Conservation (phyloP, 2,888 invertebrate species). For the Andrena haemorrhoa region DNA sequence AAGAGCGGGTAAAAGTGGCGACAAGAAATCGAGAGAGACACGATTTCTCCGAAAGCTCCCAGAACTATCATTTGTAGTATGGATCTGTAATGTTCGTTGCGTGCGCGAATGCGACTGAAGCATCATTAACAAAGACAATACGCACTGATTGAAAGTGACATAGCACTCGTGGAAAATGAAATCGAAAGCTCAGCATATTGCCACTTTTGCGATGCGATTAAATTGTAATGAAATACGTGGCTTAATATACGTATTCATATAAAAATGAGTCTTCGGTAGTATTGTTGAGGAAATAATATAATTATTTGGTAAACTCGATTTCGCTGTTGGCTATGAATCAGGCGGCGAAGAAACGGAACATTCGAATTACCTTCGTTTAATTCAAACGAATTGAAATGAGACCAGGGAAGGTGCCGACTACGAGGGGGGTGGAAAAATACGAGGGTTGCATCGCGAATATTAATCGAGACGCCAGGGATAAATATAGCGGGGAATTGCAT, state of each 20-base stretch:
- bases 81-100: not conserved
- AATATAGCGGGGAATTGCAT: conserved; percentile 25
- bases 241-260: too few species aligned
- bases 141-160: not conserved
- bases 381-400: conserved; percentile 45
- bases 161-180: not conserved
- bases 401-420: not conserved
- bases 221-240: not conserved
- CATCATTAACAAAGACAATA: too few species aligned
- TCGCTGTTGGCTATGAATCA: not conserved
- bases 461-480: conserved; percentile 31
- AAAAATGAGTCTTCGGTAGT: too few species aligned
- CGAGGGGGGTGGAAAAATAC: conserved; percentile 29
- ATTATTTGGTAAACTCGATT: not conserved
- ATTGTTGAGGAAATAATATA: too few species aligned
- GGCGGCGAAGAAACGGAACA: not conserved
- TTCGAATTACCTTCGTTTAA: conserved; percentile 23
- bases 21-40: conserved; percentile 3
- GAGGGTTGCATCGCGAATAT: conserved; percentile 29
- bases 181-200: not conserved
- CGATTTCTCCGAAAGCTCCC: not conserved
- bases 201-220: not conserved
- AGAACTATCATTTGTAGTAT: too few species aligned
- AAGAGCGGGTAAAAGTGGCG: conserved; percentile 2
- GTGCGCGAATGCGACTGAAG: not conserved